Evolutionary conservation across 1,140 invertebrate species (phyloP).

Genomic region (Drosophila lacertosa): DNA sequence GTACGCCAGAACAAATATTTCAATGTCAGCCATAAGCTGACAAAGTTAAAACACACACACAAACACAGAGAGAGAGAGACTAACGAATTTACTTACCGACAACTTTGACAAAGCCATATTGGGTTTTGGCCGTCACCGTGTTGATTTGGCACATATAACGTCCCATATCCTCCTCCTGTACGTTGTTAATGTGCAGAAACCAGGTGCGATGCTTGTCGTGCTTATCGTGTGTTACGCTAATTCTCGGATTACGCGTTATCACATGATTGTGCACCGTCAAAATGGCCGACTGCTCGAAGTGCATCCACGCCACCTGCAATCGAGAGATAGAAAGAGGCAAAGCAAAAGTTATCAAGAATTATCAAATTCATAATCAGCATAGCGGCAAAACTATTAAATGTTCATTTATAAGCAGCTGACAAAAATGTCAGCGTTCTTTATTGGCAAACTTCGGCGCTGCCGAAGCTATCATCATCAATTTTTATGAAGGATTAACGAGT

Average conservation of each 20-base stretch:
- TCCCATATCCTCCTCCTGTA: constrained; percentile 95
- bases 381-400: constrained; percentile 44
- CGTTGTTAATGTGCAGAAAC: constrained; percentile 95
- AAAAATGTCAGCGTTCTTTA: constrained; percentile 59
- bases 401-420: constrained; percentile 58
- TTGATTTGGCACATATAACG: constrained; percentile 98
- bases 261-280: constrained; percentile 96
- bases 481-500: constrained; percentile 76
- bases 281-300: constrained; percentile 96
- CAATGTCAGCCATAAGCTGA: constrained; percentile 47
- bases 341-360: not conserved
- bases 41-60: constrained; percentile 31
- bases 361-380: constrained; percentile 25
- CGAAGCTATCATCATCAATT: constrained; percentile 78
- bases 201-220: constrained; percentile 91
- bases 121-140: constrained; percentile 95
- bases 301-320: constrained; percentile 96
- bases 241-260: constrained; percentile 95
- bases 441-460: constrained; percentile 63
- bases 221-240: constrained; percentile 93
- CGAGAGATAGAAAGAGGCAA: constrained; percentile 18
- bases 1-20: constrained; percentile 44
- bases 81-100: constrained; percentile 90
- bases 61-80: too few relatives aligned
- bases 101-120: constrained; percentile 96